Conservation (phyloP, 35 echinoderm and acorn worm species). For the Lytechinus pictus region DNA sequence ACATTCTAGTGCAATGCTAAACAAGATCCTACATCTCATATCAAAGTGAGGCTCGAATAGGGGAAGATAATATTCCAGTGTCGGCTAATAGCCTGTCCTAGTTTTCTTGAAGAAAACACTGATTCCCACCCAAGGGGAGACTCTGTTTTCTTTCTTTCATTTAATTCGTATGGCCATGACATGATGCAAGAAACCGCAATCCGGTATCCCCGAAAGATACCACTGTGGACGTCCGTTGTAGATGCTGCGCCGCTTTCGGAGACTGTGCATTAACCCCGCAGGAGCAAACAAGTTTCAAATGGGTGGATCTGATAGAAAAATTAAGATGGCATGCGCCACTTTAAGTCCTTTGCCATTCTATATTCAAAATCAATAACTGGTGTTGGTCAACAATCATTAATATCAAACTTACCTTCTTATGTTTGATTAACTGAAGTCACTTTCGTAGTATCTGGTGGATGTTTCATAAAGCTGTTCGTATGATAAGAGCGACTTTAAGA, state of each 20-base stretch:
- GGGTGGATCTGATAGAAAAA: background rate
- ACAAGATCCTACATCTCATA: background rate
- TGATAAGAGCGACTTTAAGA: too few relatives aligned
- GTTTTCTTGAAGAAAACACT: background rate
- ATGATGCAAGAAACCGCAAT: background rate
- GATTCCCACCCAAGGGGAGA: slow-evolving; percentile 6
- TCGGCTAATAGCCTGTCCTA: background rate
- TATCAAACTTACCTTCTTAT: background rate
- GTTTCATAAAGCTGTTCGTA: too few relatives aligned
- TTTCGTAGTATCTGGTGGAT: too few relatives aligned
- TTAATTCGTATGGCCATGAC: background rate
- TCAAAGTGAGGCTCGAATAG: background rate
- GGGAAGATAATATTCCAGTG: background rate
- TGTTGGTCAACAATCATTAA: background rate
- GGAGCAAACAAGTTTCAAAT: background rate
- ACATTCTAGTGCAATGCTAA: background rate
- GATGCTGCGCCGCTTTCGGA: background rate
- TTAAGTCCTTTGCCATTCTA: background rate
- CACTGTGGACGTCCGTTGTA: background rate
- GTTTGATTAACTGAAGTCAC: too few relatives aligned
- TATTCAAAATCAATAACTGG: background rate
- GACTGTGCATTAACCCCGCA: slow-evolving; percentile 4
- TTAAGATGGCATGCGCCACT: background rate
- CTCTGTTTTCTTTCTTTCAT: background rate
- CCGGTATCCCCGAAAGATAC: background rate